These are phyloP conservation scores for Candoia aspera DNA, from an alignment of 2,113 vertebrate species.

Conservation along the genomic window DNA sequence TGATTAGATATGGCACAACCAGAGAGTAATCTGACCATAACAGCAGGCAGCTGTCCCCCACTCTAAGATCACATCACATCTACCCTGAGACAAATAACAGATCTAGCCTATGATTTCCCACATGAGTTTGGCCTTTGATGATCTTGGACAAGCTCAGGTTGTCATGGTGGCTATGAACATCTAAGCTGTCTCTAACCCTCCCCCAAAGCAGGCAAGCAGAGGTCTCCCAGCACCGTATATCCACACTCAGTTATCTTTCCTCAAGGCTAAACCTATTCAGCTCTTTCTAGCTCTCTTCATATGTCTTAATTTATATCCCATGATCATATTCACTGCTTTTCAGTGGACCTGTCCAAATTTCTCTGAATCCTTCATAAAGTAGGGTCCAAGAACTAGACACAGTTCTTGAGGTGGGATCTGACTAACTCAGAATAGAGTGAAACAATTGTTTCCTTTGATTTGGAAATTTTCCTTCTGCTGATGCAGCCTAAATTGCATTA, in stretches of 20 bases:
- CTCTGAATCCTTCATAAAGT: neutral
- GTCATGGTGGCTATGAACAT: neutral
- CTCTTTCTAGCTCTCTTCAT: neutral
- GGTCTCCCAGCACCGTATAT: neutral
- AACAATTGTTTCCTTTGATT: neutral
- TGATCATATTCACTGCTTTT: neutral
- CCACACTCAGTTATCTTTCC: neutral
- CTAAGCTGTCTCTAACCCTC: neutral
- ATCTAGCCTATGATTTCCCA: neutral
- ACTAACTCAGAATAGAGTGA: neutral
- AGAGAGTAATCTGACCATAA: neutral
- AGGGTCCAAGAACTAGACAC: neutral
- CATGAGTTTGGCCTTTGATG: neutral
- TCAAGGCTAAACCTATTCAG: neutral
- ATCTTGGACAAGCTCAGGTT: neutral
- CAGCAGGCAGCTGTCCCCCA: neutral
- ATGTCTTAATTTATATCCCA: neutral
- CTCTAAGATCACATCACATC: neutral
- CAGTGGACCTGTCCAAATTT: neutral
- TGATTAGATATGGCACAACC: neutral
- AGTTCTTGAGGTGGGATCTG: neutral
- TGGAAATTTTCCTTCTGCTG: neutral
- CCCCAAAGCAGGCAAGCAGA: neutral
- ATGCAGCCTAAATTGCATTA: neutral
- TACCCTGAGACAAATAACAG: neutral